phyloP scores from a whole-genome alignment of 1,140 invertebrate genomes.

The Hycleus phaleratus region DNA sequence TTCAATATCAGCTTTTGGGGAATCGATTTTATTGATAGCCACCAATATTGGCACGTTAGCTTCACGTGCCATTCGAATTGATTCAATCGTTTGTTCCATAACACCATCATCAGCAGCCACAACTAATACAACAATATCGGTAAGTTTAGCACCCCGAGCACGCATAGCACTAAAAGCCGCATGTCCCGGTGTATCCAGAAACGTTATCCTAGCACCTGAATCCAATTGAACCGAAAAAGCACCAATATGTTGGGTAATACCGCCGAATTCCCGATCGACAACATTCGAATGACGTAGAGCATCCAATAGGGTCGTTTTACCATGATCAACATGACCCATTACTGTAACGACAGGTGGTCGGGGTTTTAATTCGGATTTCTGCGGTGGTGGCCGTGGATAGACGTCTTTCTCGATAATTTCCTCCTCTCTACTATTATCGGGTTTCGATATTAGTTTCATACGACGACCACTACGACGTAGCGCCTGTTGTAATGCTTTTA shows the following conservation, averaged over 20 bases:
- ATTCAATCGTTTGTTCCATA: slow-evolving; percentile 92
- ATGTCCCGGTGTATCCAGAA: slow-evolving; percentile 99
- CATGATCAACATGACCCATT: slow-evolving; percentile 99
- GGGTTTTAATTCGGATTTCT: slow-evolving; percentile 53
- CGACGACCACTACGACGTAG: slow-evolving; percentile 30
- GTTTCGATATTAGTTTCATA: slow-evolving; percentile 33
- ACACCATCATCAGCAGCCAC: slow-evolving; percentile 98
- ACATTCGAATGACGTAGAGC: slow-evolving; percentile 77
- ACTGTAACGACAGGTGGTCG: slow-evolving; percentile 91
- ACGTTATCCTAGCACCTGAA: slow-evolving; percentile 76
- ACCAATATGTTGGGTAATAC: slow-evolving; percentile 99
- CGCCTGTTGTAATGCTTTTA: slow-evolving; percentile 31
- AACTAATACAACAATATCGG: slow-evolving; percentile 93
- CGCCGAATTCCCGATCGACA: slow-evolving; percentile 92
- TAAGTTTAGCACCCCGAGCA: slow-evolving; percentile 80
- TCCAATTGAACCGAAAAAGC: slow-evolving; percentile 81
- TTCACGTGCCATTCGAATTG: slow-evolving; percentile 66
- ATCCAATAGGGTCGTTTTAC: slow-evolving; percentile 96
- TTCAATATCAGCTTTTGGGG: slow-evolving; percentile 74
- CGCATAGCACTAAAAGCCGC: slow-evolving; percentile 92
- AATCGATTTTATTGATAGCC: slow-evolving; percentile 99
- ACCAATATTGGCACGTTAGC: slow-evolving; percentile 91
- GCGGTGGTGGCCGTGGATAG: slow-evolving; percentile 46
- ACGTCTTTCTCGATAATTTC: slow-evolving; percentile 30
- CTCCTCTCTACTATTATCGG: slow-evolving; percentile 20